A percentile compares a stretch with the other conserved stretches of the same genome.
Conservation (phyloP, 2,888 invertebrate genomes). For the Erebia palarica region DNA sequence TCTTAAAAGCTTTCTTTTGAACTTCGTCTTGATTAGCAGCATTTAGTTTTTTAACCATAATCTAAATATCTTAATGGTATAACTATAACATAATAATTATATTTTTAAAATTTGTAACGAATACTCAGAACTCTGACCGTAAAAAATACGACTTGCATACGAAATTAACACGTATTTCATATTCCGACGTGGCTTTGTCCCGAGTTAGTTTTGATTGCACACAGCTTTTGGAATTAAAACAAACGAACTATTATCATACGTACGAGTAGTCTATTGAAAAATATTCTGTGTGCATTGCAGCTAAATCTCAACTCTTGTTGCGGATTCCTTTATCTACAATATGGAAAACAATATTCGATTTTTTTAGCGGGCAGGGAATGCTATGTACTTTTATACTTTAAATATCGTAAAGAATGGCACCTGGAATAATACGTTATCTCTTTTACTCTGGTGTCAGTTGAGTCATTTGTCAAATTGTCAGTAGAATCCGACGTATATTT, state of each 20-base stretch:
- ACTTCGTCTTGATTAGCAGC: background rate
- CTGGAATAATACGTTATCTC: too few species aligned
- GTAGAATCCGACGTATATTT: too few species aligned
- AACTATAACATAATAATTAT: background rate
- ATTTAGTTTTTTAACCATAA: background rate
- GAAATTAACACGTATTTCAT: slow-evolving; percentile 34
- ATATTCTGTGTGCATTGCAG: slow-evolving; percentile 10
- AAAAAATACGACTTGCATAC: slow-evolving; percentile 34
- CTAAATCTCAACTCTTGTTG: background rate
- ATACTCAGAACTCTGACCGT: slow-evolving; percentile 27
- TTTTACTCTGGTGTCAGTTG: too few species aligned
- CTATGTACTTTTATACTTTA: too few species aligned
- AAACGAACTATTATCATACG: slow-evolving; percentile 25
- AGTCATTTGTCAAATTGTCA: too few species aligned
- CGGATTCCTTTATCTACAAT: background rate
- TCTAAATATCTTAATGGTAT: background rate
- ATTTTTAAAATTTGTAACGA: slow-evolving; percentile 26
- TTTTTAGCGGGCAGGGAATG: too few species aligned
- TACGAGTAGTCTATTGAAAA: slow-evolving; percentile 4
- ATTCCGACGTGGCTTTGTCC: slow-evolving; percentile 32
- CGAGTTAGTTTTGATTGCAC: slow-evolving; percentile 32
- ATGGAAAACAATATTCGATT: background rate
- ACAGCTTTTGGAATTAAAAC: slow-evolving; percentile 29
- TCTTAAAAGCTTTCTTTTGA: too few species aligned
- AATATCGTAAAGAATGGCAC: too few species aligned